phyloP scores from a whole-genome alignment of 2,888 invertebrate species.

The Napeogenes sylphis region DNA sequence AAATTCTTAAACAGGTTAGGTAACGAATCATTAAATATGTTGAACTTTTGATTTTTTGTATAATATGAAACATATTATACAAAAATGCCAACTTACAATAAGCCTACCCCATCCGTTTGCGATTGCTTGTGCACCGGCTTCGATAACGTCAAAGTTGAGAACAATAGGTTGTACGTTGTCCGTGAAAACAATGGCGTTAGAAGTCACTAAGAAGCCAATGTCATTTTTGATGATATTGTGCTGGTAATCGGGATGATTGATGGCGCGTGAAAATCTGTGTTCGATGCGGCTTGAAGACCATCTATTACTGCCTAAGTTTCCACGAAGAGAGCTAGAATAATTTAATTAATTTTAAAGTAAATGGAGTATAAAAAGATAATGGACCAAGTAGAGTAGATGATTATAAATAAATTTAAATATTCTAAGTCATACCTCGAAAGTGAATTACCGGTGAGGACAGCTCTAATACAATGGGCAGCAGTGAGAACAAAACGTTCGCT shows the following conservation, averaged over 20 bases:
- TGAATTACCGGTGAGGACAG: background rate
- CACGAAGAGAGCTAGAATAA: background rate
- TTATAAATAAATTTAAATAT: background rate
- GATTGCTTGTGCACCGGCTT: conserved; percentile 31
- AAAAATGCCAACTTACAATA: conserved; percentile 29
- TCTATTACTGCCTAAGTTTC: conserved; percentile 37
- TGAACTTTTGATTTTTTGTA: no score
- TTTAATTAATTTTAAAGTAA: no score
- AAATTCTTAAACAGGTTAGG: no score
- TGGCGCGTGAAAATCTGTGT: conserved; percentile 45
- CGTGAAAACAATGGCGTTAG: conserved; percentile 22
- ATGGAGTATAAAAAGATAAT: background rate
- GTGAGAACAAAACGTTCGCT: conserved; percentile 5
- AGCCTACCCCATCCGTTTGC: conserved; percentile 43
- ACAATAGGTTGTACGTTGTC: conserved; percentile 23
- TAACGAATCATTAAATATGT: no score
- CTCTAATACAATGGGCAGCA: conserved; percentile 7
- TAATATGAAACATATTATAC: no score
- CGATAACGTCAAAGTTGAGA: conserved; percentile 32
- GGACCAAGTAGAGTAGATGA: background rate
- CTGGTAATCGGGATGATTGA: conserved; percentile 54
- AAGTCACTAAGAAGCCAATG: conserved; percentile 38
- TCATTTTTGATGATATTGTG: conserved; percentile 40
- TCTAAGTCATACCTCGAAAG: background rate
- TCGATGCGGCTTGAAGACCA: conserved; percentile 47